Evolutionary conservation across 2,888 invertebrate genomes (phyloP).

Genomic region (Andrena haemorrhoa): DNA sequence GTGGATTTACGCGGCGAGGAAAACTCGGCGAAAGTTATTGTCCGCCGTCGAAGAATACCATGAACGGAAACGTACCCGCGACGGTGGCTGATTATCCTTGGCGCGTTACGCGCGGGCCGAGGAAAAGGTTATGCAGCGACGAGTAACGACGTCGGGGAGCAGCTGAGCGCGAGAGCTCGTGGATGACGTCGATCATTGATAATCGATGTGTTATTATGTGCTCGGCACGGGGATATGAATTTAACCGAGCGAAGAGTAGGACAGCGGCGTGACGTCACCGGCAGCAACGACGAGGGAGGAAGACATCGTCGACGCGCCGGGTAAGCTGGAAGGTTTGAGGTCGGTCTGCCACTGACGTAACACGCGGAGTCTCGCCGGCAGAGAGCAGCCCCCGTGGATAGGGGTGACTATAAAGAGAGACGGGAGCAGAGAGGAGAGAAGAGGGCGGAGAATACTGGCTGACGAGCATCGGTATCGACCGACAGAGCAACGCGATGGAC

Average conservation of each 20-base stretch:
- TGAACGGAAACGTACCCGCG: no score
- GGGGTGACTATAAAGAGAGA: constrained; percentile 41
- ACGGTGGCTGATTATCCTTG: no score
- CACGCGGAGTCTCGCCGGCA: constrained; percentile 63
- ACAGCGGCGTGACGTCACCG: constrained; percentile 66
- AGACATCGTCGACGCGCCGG: constrained; percentile 49
- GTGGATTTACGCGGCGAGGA: background rate
- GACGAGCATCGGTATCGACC: constrained; percentile 75
- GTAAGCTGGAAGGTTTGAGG: constrained; percentile 65
- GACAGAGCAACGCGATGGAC: constrained; percentile 63
- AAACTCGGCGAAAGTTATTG: background rate
- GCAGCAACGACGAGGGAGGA: constrained; percentile 34
- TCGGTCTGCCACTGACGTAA: constrained; percentile 74
- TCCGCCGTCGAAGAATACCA: background rate
- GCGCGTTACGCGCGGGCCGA: background rate
- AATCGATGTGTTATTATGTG: constrained; percentile 66
- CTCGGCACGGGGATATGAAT: constrained; percentile 61
- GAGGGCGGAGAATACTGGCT: constrained; percentile 47
- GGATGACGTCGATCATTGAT: constrained; percentile 63
- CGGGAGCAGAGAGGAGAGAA: constrained; percentile 3
- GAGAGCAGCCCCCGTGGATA: constrained; percentile 55
- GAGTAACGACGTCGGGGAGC: constrained; percentile 7
- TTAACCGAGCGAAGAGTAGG: constrained; percentile 70
- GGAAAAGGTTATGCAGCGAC: background rate
- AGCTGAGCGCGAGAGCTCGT: constrained; percentile 33